phyloP scores from a whole-genome alignment of 2,888 invertebrate species.

The Stratiomys singularior region DNA sequence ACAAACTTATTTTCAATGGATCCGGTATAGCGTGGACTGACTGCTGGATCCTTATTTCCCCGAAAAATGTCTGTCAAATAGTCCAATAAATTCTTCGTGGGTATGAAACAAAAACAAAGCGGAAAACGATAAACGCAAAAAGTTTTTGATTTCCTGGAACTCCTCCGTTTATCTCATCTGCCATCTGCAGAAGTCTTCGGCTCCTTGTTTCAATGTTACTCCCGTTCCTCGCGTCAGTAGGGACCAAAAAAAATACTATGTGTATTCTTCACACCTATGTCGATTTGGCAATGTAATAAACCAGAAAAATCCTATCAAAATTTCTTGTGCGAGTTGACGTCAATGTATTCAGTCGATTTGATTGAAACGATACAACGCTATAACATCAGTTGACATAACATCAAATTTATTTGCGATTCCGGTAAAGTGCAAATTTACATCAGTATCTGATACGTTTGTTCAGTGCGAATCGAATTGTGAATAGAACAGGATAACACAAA shows the following conservation, averaged over 20 bases:
- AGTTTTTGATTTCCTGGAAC: not conserved
- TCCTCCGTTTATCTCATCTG: too few species aligned
- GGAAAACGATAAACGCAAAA: not conserved
- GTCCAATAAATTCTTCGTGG: too few species aligned
- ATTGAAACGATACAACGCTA: not conserved
- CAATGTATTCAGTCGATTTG: not conserved
- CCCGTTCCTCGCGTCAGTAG: too few species aligned
- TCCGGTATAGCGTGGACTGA: too few species aligned
- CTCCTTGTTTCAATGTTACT: too few species aligned
- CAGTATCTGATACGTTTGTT: slow-evolving; percentile 25
- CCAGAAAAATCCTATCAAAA: not conserved
- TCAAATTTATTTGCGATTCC: slow-evolving; percentile 30
- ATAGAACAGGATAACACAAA: not conserved
- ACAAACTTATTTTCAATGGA: too few species aligned
- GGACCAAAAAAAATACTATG: not conserved
- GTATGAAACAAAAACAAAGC: too few species aligned
- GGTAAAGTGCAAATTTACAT: slow-evolving; percentile 36
- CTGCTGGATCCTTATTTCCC: too few species aligned
- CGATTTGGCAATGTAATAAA: slow-evolving; percentile 6
- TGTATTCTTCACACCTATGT: slow-evolving; percentile 4
- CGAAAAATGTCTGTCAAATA: too few species aligned
- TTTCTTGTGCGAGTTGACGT: not conserved
- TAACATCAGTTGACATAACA: not conserved
- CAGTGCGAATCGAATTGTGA: not conserved
- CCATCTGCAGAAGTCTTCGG: too few species aligned